Base-by-base conservation (phyloP, 2,113 vertebrate species). In the Mionectes macconnelli region DNA sequence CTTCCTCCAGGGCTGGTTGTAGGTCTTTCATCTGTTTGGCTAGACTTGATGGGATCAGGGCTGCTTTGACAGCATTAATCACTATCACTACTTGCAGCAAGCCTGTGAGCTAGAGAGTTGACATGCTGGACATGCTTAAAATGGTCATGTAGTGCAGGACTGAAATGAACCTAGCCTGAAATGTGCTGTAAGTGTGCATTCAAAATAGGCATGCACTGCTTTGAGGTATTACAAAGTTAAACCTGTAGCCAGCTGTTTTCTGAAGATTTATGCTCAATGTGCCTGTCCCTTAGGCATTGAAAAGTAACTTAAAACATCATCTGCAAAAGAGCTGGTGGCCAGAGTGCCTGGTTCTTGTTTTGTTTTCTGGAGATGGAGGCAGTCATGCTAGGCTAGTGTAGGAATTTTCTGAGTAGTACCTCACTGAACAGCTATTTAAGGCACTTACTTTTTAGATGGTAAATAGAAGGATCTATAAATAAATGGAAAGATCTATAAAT, bases 141-240 rank as follows among this genome's bases (percentile, higher is more conserved):
- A 83, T 70, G n/a, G 63, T 70, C 90, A 95, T 64, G 49, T 83
- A 66, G 39, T 52, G 37, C 62, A 89, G 76, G 18, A 62, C 60
- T 78, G 60, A 79, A 90, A 90, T 74, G 67, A 70, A 93, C 55
- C 53, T 44, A 24, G 16, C 14, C 84, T 79, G 63, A 62, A 97
- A 96, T 74, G 49, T 68, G 35, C 31, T 77, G 18, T 82, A 89
- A 93, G 56, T 78, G 70, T 80, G 59, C 62, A 96, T 97, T 96
- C 64, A 89, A 96, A 96, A 86, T 23, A 96, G 75, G 67, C 50
- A 89, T 39, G 39, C 37, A 81, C 18, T 89, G 52, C 77, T 96
- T 95, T 85, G 64, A 96, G 78, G 37, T 84, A 93, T 94, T 95
- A 86, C 60, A 92, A 33, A 63, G 56, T 87, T 96, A 91, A 97